Percentiles rank a stretch among this genome's conserved stretches.
These are phyloP conservation scores for Dioctria rufipes DNA, from an alignment of 2,888 invertebrate species.

Conservation along the genomic window DNA sequence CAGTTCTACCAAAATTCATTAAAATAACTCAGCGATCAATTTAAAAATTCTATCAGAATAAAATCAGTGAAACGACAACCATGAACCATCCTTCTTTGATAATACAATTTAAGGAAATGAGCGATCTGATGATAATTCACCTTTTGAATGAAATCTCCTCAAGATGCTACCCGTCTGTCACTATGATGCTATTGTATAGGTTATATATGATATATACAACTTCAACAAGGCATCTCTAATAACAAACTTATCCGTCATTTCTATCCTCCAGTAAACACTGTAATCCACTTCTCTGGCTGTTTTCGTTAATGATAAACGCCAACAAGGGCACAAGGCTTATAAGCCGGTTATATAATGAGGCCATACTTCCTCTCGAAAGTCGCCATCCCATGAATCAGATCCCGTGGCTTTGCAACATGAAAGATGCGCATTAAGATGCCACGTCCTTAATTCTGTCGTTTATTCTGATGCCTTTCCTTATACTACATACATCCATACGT, in stretches of 20 bases:
- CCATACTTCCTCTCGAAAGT: conserved; percentile 21
- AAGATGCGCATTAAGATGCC: conserved; percentile 50
- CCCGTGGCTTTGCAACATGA: conserved; percentile 47
- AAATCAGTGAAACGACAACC: too few species aligned
- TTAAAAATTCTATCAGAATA: too few species aligned
- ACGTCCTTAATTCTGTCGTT: conserved; percentile 51
- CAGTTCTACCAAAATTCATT: too few species aligned
- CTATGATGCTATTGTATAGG: too few species aligned
- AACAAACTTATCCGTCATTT: background rate
- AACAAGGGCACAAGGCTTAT: conserved; percentile 19
- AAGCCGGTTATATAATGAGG: conserved; percentile 35
- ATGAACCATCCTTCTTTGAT: too few species aligned
- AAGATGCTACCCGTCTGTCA: too few species aligned
- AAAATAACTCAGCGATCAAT: too few species aligned
- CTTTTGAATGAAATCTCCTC: too few species aligned
- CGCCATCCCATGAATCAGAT: conserved; percentile 42
- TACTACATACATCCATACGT: background rate
- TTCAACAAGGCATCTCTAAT: too few species aligned
- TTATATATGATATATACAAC: too few species aligned
- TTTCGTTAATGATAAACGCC: conserved; percentile 51
- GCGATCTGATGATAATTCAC: too few species aligned
- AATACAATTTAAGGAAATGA: too few species aligned
- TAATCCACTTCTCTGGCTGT: conserved; percentile 48
- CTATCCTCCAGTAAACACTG: conserved; percentile 23
- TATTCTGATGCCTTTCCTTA: conserved; percentile 22